Conservation (phyloP, 2,888 invertebrate genomes). For the Saturnia japonica region DNA sequence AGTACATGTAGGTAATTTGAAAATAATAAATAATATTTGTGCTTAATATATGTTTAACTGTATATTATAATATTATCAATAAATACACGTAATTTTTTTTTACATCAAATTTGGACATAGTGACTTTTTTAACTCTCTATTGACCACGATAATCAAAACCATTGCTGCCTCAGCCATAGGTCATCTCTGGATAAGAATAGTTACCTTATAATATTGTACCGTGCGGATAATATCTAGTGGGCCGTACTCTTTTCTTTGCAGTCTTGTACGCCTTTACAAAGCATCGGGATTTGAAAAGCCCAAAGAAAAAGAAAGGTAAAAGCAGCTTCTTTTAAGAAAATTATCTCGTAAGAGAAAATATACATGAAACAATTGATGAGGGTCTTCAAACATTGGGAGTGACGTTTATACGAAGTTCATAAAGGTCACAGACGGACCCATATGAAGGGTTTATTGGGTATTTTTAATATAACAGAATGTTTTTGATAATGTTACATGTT, state of each 20-base stretch:
- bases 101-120: too few species aligned
- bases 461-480: not conserved
- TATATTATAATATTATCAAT: too few species aligned
- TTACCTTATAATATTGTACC: not conserved
- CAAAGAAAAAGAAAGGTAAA: not conserved
- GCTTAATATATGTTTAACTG: too few species aligned
- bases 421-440: not conserved
- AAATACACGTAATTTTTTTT: too few species aligned
- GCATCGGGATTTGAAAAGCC: not conserved
- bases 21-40: too few species aligned
- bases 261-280: not conserved
- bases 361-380: slow-evolving; percentile 6
- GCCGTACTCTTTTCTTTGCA: not conserved
- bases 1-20: too few species aligned
- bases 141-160: not conserved
- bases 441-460: not conserved
- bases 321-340: slow-evolving; percentile 1
- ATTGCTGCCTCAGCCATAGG: not conserved
- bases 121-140: not conserved
- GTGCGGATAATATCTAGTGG: not conserved
- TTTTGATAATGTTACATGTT: not conserved
- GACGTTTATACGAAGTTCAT: not conserved
- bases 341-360: slow-evolving; percentile 8
- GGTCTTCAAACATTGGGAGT: slow-evolving; percentile 7
- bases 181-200: not conserved